A percentile compares a stretch with the other conserved stretches of the same genome.
These are phyloP conservation scores for Machimus rusticus DNA, from an alignment of 2,888 invertebrate genomes.

Conservation along the genomic window DNA sequence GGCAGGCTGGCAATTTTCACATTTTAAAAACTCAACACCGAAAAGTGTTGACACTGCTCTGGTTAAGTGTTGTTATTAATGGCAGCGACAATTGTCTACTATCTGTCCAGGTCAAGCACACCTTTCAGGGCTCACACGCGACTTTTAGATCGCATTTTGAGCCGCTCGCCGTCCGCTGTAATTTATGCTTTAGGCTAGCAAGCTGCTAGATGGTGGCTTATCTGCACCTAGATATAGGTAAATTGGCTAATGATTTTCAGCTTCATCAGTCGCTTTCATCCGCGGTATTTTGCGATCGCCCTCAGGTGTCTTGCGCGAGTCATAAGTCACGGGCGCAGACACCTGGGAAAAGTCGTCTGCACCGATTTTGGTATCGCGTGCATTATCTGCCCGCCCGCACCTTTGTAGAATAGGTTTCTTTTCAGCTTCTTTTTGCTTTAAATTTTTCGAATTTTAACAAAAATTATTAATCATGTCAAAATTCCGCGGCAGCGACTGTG, in stretches of 20 bases:
- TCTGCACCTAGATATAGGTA: not conserved
- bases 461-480: not conserved
- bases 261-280: constrained; percentile 19
- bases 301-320: not conserved
- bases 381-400: not conserved
- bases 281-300: not conserved
- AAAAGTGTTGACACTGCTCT: constrained; percentile 20
- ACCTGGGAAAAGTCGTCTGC: not conserved
- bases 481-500: not conserved
- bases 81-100: constrained; percentile 20
- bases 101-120: constrained; percentile 22
- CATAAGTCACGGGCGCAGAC: not conserved
- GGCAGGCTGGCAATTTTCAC: not conserved
- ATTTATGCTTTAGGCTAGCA: not conserved
- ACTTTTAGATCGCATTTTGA: constrained; percentile 11
- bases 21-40: not conserved
- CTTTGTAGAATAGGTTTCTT: not conserved
- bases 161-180: not conserved
- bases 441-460: not conserved
- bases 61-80: constrained; percentile 15
- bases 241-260: not conserved
- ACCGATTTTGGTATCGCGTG: not conserved
- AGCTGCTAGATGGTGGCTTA: not conserved
- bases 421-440: not conserved
- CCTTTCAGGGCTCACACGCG: not conserved